Evolutionary conservation across 2,888 invertebrate species (phyloP).

Genomic region (Polietes domitor): DNA sequence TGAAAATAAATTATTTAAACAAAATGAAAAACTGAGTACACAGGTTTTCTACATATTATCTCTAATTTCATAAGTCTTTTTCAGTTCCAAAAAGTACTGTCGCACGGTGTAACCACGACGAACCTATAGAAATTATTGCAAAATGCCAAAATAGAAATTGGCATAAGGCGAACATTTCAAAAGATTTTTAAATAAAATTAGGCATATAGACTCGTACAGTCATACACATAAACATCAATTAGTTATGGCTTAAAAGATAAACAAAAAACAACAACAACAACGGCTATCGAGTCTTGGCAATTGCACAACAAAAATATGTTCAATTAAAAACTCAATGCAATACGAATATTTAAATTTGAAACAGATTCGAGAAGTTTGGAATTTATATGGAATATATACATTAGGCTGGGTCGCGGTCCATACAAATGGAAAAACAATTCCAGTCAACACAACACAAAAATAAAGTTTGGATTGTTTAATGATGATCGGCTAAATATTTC

Average conservation of each 20-base stretch:
- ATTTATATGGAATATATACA: background rate
- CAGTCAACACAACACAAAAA: no score
- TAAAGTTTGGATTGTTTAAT: no score
- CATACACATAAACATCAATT: background rate
- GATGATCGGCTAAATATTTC: no score
- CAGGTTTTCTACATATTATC: no score
- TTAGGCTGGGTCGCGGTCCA: no score
- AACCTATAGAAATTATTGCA: background rate
- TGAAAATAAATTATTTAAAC: no score
- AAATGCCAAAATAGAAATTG: slow-evolving; percentile 14
- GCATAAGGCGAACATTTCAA: background rate
- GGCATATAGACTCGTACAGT: background rate
- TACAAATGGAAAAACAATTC: no score
- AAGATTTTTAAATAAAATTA: background rate
- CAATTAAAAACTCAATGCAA: background rate
- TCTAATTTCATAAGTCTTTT: no score
- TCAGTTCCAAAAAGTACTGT: no score
- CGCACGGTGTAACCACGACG: no score
- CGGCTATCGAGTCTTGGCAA: background rate
- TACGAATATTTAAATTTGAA: background rate
- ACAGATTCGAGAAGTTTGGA: background rate
- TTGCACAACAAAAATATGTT: background rate
- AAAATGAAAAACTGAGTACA: no score
- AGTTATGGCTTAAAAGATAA: background rate
- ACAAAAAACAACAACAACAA: background rate